phyloP scores from a whole-genome alignment of 2,113 vertebrate genomes.

The Seriola aureovittata region DNA sequence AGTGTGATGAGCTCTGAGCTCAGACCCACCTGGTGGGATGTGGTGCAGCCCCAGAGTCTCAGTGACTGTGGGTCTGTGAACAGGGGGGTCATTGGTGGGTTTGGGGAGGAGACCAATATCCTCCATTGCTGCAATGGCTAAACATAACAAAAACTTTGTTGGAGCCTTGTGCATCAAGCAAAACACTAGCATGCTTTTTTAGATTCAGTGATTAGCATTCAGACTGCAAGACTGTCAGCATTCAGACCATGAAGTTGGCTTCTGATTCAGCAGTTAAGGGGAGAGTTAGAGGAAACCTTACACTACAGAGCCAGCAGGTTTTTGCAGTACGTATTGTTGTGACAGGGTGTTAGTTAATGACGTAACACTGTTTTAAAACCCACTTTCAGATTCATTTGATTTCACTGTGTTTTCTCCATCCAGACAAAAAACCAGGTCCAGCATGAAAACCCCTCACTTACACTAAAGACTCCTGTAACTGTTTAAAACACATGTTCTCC shows the following conservation, averaged over 20 bases:
- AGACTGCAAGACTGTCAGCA: background rate
- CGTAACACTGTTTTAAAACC: no score
- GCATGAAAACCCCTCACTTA: no score
- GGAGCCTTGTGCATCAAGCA: background rate
- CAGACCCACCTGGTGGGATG: conserved; percentile 32
- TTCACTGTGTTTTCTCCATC: no score
- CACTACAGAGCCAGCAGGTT: no score
- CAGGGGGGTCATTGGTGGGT: conserved; percentile 31
- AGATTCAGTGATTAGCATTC: background rate
- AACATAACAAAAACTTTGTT: background rate
- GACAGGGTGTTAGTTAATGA: no score
- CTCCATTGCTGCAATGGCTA: conserved; percentile 63
- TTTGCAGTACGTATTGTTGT: no score
- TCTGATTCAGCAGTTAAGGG: background rate
- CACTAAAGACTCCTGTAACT: no score
- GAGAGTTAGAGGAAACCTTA: no score
- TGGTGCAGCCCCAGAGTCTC: conserved; percentile 32
- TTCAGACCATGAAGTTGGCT: background rate
- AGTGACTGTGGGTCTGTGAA: conserved; percentile 29
- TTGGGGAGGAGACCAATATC: conserved; percentile 52
- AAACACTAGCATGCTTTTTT: background rate
- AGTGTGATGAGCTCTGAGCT: background rate
- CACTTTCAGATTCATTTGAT: no score
- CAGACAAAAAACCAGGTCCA: no score
- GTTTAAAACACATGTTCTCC: no score